Evolutionary conservation across 2,888 invertebrate genomes (phyloP), one percentile per base, ranked within the genome.

Genomic region (Seira ritae): DNA sequence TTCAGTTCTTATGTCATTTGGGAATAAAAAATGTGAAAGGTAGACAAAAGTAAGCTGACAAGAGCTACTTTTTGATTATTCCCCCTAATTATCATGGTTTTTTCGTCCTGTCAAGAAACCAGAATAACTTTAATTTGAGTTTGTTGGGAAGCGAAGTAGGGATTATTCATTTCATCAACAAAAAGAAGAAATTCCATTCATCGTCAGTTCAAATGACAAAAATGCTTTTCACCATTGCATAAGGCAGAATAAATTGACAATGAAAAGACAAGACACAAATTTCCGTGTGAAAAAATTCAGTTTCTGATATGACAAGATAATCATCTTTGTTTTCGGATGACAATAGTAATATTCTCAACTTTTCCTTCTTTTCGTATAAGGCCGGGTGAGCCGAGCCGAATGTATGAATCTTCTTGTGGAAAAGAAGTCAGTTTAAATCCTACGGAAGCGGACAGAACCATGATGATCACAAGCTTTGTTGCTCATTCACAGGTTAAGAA

Each of bases 61-160:
- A 22, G 60, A 55, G 17, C 60, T 31, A 31, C n/a, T 72, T 24
- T 60, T 20, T 60, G 10, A 22, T 24, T 70, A 15, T n/a, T 1
- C 70, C 70, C 8, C 42, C 69, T 46, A 69, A 69, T 69, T 69
- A 69, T 37, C 69, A 69, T 17, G 69, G 69, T 69, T 69, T 69
- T 69, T 24, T 19, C 37, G n/a, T 15, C 22, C 22, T 68, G 24
- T 24, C 17, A 68, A 68, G 31, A 24, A 69, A 69, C 6, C 69
- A 19, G 12, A 17, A 31, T 20, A 12, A 31, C 31, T n/a, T 24
- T 66, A 19, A 4, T n/a, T 66, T 31, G 8, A 31, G 22, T 68
- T 31, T 31, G 31, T 15, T 15, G 31, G 31, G 31, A 31, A 31
- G 31, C 2, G 8, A 8, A 31, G 31, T 31, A 31, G 31, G 8